These are phyloP conservation scores for Nomada flava DNA, from an alignment of 2,888 invertebrate genomes.

Conservation along the genomic window DNA sequence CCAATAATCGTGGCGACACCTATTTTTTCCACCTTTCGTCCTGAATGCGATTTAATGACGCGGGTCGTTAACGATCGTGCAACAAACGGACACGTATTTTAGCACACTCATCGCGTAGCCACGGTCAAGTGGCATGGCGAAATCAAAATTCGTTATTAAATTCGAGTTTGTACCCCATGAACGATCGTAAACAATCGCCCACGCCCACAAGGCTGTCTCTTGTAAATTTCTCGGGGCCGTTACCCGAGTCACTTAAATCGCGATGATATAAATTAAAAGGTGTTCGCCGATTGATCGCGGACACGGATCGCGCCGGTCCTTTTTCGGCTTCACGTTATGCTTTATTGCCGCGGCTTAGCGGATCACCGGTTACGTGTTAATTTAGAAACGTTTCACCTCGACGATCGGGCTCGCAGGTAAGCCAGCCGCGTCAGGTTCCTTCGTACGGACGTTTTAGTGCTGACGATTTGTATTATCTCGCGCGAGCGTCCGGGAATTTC, in stretches of 20 bases:
- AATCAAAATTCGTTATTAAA: constrained; percentile 70
- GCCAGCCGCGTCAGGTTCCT: background rate
- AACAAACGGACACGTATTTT: constrained; percentile 10
- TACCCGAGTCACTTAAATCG: constrained; percentile 72
- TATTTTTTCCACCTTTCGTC: background rate
- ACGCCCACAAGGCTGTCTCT: constrained; percentile 52
- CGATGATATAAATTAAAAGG: constrained; percentile 75
- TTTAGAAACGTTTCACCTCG: constrained; percentile 15
- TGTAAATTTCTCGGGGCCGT: constrained; percentile 69
- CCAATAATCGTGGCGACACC: background rate
- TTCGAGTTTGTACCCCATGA: constrained; percentile 52
- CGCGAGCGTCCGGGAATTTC: background rate
- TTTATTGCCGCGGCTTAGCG: constrained; percentile 22
- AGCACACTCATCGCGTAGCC: background rate
- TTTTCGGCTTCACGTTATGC: constrained; percentile 32
- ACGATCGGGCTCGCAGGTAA: background rate
- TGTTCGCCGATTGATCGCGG: constrained; percentile 62
- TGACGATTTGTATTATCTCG: background rate
- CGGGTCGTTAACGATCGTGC: background rate
- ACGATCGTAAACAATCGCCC: constrained; percentile 76
- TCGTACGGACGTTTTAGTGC: background rate
- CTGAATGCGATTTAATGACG: background rate
- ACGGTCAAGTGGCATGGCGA: constrained; percentile 48
- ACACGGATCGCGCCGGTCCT: constrained; percentile 32
- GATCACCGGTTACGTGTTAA: constrained; percentile 12